A percentile compares a stretch with the other conserved stretches of the same genome.
Evolutionary conservation across 2,113 vertebrate genomes (phyloP).

Genomic region (Hyla sarda): DNA sequence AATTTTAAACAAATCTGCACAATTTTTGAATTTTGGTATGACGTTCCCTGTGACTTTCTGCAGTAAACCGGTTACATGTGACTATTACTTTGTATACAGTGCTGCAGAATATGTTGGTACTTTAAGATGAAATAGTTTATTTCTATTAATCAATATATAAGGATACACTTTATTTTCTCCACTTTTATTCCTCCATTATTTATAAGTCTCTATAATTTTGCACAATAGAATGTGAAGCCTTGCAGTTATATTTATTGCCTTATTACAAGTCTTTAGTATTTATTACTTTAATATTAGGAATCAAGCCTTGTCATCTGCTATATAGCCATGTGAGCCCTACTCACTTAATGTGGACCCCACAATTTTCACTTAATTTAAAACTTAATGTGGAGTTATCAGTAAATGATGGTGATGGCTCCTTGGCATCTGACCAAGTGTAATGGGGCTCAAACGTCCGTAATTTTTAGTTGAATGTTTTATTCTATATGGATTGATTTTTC

Average conservation of each 20-base stretch:
- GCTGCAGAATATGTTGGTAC: background rate
- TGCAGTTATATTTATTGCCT: background rate
- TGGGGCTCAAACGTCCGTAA: background rate
- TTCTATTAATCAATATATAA: background rate
- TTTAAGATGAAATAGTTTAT: background rate
- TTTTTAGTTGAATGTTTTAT: background rate
- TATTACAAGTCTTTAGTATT: background rate
- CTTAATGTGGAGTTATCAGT: background rate
- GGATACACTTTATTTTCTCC: background rate
- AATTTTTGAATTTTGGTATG: too few species aligned
- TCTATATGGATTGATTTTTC: background rate
- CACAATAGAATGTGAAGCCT: background rate
- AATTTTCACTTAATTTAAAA: background rate
- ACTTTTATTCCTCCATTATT: background rate
- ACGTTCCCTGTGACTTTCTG: too few species aligned
- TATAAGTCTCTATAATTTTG: background rate
- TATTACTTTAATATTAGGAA: background rate
- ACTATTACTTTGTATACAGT: background rate
- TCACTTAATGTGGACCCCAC: background rate
- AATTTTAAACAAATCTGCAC: too few species aligned
- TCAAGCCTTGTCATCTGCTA: background rate
- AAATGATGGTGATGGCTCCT: background rate
- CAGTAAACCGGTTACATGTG: too few species aligned
- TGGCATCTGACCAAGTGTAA: background rate
- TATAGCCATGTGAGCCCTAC: background rate